Evolutionary conservation across 2,797 vertebrate species (phyloP).

Genomic region (Sciurus carolinensis): DNA sequence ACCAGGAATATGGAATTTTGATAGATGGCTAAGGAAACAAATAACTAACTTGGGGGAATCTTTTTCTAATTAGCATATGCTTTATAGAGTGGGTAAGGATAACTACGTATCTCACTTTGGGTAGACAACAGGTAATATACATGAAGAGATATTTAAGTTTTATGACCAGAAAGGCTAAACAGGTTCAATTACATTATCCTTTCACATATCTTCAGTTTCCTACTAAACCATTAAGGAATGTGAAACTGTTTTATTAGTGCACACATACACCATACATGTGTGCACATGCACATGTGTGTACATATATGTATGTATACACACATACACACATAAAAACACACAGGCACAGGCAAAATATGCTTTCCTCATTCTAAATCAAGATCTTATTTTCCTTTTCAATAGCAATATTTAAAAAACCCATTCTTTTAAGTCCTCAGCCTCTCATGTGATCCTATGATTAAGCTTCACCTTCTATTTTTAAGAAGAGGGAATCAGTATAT

Average conservation of each 20-base stretch:
- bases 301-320: rapidly evolving
- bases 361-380: neutral
- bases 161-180: neutral
- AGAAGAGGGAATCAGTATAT: neutral
- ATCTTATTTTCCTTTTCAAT: neutral
- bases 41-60: neutral
- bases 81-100: neutral
- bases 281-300: rapidly evolving
- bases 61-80: neutral
- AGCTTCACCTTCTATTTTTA: neutral
- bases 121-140: neutral
- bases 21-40: neutral
- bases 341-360: neutral
- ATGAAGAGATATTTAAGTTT: neutral
- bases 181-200: neutral
- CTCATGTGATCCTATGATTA: neutral
- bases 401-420: neutral
- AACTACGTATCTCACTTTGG: neutral
- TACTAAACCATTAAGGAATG: neutral
- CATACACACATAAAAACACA: rapidly evolving
- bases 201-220: slow-evolving; percentile 12
- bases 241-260: neutral
- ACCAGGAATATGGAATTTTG: neutral
- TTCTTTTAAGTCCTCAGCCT: neutral
- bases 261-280: too few relatives aligned